Conservation (phyloP, 2,888 invertebrate species). For the Neelides folsomi region DNA sequence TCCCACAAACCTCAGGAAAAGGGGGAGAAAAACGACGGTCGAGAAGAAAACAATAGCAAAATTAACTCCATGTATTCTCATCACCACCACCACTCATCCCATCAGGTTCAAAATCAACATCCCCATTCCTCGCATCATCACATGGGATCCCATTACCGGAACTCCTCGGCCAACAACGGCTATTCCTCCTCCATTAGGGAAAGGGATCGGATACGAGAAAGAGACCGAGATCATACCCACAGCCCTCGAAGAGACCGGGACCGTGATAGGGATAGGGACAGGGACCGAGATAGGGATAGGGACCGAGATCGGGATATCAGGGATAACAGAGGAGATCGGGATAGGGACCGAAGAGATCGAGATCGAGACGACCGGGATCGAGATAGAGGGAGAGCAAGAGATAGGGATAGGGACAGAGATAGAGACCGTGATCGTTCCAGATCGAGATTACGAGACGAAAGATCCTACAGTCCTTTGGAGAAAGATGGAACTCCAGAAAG, state of each 20-base stretch:
- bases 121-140: too few species aligned
- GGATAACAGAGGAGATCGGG: slow-evolving; percentile 3
- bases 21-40: too few species aligned
- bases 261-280: slow-evolving; percentile 16
- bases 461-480: slow-evolving; percentile 30
- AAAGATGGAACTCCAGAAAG: slow-evolving; percentile 32
- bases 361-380: slow-evolving; percentile 7
- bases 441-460: slow-evolving; percentile 25
- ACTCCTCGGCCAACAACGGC: too few species aligned
- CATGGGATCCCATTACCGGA: too few species aligned
- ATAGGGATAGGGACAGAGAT: not conserved
- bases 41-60: too few species aligned
- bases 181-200: too few species aligned
- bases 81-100: too few species aligned
- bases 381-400: not conserved
- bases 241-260: slow-evolving; percentile 12
- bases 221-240: too few species aligned
- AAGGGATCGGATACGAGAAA: too few species aligned
- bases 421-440: slow-evolving; percentile 16
- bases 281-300: slow-evolving; percentile 9
- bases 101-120: too few species aligned
- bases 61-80: too few species aligned
- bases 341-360: slow-evolving; percentile 7
- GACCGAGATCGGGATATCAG: slow-evolving; percentile 12
- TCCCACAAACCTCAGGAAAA: too few species aligned